A percentile compares a stretch with the other conserved stretches of the same genome.
phyloP scores from a whole-genome alignment of 2,888 invertebrate genomes.

The Merodon equestris region DNA sequence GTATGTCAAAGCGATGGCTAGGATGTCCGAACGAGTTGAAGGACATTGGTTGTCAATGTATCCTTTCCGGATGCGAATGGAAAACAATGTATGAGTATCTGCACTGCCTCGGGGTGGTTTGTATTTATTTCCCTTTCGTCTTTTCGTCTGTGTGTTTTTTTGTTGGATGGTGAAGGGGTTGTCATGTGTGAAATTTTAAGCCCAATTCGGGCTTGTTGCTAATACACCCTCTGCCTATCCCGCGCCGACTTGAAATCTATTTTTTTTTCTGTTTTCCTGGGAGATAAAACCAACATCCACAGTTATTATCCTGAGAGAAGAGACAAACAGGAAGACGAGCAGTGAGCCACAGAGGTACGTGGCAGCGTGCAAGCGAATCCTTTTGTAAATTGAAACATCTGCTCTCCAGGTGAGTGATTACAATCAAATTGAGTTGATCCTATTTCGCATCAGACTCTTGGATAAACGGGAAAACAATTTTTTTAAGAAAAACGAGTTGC shows the following conservation, averaged over 20 bases:
- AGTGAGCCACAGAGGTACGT: constrained; percentile 24
- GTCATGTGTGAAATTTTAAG: constrained; percentile 62
- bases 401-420: constrained; percentile 68
- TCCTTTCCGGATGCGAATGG: no score
- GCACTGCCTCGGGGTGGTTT: no score
- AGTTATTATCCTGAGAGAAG: constrained; percentile 31
- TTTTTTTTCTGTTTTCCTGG: constrained; percentile 19
- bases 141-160: background rate
- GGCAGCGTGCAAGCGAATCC: constrained; percentile 61
- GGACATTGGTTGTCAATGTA: background rate
- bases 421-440: constrained; percentile 67
- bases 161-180: constrained; percentile 59
- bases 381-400: constrained; percentile 68
- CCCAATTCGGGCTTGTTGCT: constrained; percentile 24
- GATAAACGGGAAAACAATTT: background rate
- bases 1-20: background rate
- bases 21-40: background rate
- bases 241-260: constrained; percentile 1
- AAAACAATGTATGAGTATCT: no score
- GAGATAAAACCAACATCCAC: constrained; percentile 43
- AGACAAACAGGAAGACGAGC: constrained; percentile 2
- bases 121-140: no score
- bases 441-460: constrained; percentile 18
- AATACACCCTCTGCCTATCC: background rate
- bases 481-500: background rate